Evolutionary conservation across 2,888 invertebrate genomes (phyloP).

Genomic region (Subacronicta megacephala): DNA sequence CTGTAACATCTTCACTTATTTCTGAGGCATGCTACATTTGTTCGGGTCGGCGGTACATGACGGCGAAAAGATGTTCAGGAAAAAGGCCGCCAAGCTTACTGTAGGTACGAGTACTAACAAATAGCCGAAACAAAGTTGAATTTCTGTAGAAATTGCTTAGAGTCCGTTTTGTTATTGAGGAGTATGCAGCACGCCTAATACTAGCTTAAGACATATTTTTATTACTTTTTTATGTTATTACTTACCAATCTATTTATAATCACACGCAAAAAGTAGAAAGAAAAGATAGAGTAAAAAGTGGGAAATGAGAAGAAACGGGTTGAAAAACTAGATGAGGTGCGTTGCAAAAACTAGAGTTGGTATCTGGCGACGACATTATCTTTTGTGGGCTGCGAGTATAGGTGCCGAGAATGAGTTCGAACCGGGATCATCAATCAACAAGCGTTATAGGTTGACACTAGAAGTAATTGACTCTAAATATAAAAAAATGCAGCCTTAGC

Average conservation of each 20-base stretch:
- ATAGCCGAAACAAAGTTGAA: too few species aligned
- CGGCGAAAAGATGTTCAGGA: too few species aligned
- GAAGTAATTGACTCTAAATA: constrained; percentile 16
- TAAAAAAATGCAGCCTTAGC: constrained; percentile 2
- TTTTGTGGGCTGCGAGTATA: constrained; percentile 11
- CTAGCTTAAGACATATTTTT: not conserved
- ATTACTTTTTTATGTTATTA: too few species aligned
- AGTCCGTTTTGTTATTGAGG: too few species aligned
- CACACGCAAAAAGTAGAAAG: not conserved
- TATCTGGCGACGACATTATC: constrained; percentile 22
- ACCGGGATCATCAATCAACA: constrained; percentile 45
- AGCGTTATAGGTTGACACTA: constrained; percentile 17
- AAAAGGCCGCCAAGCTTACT: too few species aligned
- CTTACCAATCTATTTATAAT: too few species aligned
- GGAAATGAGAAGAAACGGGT: not conserved
- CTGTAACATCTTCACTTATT: constrained; percentile 15
- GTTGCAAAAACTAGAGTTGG: constrained; percentile 16
- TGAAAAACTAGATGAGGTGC: constrained; percentile 11
- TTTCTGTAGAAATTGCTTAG: too few species aligned
- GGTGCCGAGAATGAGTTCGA: constrained; percentile 2
- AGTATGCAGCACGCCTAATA: too few species aligned
- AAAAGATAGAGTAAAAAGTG: constrained; percentile 15
- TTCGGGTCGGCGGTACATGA: too few species aligned
- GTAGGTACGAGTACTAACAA: too few species aligned
- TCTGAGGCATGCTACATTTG: too few species aligned